Base-by-base conservation (phyloP, 2,797 vertebrate species). In the Cyclopterus lumpus region DNA sequence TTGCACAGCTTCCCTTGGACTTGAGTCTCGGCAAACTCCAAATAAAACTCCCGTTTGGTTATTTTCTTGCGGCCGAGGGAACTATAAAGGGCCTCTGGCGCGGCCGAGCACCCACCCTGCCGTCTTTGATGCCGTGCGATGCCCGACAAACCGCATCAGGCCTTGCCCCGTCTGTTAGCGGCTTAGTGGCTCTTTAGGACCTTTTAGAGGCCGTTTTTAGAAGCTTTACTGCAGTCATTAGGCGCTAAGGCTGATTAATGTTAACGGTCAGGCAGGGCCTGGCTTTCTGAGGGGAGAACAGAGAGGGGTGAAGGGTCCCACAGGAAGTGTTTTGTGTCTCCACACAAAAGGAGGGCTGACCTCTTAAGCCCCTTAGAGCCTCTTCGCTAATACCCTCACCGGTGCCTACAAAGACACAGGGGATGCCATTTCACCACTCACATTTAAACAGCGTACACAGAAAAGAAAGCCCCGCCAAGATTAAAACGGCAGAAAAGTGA, bases 241-340 rank as follows among this genome's bases (percentile, higher is more conserved):
- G 93, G 93, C 92, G 88, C 96, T 95, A 94, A 95, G 94, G 87
- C 93, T 96, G 96, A 97, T 97, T 97, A 97, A 97, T 97, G 97
- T 96, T 96, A 97, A 97, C 96, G 95, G 96, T 94, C 95, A 93
- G 94, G 93, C 95, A 94, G 95, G 94, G 86, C 91, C 91, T 94
- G 88, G 94, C 93, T 93, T 93, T 94, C 90, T 90, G 90, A 86
- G 86, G 83, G 87, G 85, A 77, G 89, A 92, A 91, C 87, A 90
- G 89, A 93, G 86, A 73, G 92, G 90, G 95, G 90, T 95, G 93
- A 95, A 95, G 95, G 95, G 96, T 92, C 92, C 92, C 93, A 94
- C 92, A 93, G 76, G 96, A 98, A 97, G 95, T 95, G 92, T 97
- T 97, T 97, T 98, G 96, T 98, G 92, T 94, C 90, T 92, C 79